A percentile compares a stretch with the other conserved stretches of the same genome.
Conservation (phyloP, 2,797 vertebrate genomes). For the Acomys russatus region DNA sequence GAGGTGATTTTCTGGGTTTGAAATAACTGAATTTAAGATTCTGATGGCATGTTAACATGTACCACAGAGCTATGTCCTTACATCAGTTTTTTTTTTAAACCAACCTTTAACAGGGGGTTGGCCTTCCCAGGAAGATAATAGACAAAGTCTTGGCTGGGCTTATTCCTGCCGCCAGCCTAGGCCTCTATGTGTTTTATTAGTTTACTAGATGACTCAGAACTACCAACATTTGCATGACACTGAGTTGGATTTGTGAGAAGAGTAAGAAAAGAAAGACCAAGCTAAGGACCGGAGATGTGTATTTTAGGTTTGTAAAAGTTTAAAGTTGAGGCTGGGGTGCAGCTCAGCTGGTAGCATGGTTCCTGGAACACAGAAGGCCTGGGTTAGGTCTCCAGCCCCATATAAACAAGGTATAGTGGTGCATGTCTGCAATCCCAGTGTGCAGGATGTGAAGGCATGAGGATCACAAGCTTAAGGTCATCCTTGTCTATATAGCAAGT, state of each 20-base stretch:
- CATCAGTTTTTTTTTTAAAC: background rate
- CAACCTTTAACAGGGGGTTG: background rate
- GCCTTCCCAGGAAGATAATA: background rate
- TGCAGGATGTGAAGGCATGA: background rate
- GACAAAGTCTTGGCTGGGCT: background rate
- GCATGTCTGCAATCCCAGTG: background rate
- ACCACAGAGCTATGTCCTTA: background rate
- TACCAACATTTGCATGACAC: background rate
- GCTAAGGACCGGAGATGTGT: background rate
- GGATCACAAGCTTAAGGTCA: background rate
- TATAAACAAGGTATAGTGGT: background rate
- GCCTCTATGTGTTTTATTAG: background rate
- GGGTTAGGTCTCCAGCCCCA: background rate
- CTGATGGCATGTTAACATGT: background rate
- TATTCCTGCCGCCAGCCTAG: background rate
- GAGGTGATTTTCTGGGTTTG: background rate
- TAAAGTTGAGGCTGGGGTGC: background rate
- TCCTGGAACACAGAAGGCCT: background rate
- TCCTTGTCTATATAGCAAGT: background rate
- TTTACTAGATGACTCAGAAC: background rate
- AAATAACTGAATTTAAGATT: background rate
- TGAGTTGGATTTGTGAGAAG: background rate
- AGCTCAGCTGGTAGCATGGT: background rate
- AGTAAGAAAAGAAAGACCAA: conserved; percentile 13
- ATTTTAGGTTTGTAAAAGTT: conserved; percentile 32